Evolutionary conservation across 2,888 invertebrate genomes (phyloP).

Genomic region (Toxonevra muliebris): DNA sequence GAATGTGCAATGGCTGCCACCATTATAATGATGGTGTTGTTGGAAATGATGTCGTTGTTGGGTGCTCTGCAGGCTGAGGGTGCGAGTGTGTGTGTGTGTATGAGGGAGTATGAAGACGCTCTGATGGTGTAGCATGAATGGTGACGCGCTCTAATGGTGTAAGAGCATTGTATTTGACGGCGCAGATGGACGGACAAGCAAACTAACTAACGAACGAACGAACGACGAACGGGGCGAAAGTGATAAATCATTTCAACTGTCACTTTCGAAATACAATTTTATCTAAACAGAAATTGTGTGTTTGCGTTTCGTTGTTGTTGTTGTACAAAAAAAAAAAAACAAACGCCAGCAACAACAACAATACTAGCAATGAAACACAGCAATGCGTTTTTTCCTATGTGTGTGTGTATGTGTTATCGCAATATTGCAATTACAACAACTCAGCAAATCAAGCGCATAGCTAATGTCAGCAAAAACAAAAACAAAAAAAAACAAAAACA

Average conservation of each 20-base stretch:
- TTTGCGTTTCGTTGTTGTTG: too few relatives aligned
- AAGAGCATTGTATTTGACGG: slow-evolving; percentile 15
- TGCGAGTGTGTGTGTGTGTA: slow-evolving; percentile 22
- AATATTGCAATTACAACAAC: too few relatives aligned
- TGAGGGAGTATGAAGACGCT: not conserved
- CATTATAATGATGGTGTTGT: not conserved
- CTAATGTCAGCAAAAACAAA: too few relatives aligned
- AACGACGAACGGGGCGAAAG: slow-evolving; percentile 49
- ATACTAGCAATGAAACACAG: too few relatives aligned
- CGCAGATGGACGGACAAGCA: slow-evolving; percentile 9
- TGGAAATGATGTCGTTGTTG: slow-evolving; percentile 6
- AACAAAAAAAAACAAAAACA: too few relatives aligned
- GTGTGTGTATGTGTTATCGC: too few relatives aligned
- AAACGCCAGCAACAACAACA: too few relatives aligned
- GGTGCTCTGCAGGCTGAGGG: not conserved
- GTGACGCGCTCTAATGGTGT: not conserved
- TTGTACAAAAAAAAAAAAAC: too few relatives aligned
- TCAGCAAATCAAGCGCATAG: too few relatives aligned
- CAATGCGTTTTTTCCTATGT: too few relatives aligned
- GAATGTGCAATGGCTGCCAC: slow-evolving; percentile 2
- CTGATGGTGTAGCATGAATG: not conserved
- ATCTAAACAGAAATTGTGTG: slow-evolving; percentile 50
- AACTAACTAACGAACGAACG: slow-evolving; percentile 12
- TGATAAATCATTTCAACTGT: slow-evolving; percentile 65
- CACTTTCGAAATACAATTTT: slow-evolving; percentile 65